Percentiles rank a stretch among this genome's conserved stretches.
Conservation (phyloP, 2,113 vertebrate genomes). For the Oryzias melastigma region DNA sequence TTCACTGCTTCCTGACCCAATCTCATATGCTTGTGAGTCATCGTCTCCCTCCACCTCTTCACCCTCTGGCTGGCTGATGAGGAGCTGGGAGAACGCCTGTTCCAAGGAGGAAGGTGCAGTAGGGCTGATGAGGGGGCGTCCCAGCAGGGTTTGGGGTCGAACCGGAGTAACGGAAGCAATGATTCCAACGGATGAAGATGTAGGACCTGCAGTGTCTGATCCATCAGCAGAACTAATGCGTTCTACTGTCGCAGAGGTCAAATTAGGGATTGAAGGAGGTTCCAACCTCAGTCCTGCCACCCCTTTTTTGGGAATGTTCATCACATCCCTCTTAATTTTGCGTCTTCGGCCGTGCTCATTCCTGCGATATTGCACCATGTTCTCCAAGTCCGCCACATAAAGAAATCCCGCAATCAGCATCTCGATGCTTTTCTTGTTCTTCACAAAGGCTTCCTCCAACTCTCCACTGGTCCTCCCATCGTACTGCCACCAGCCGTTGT, state of each 20-base stretch:
- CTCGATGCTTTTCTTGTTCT: slow-evolving; percentile 93
- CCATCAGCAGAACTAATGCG: slow-evolving; percentile 88
- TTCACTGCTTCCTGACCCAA: slow-evolving; percentile 84
- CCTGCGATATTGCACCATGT: slow-evolving; percentile 95
- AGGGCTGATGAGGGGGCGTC: slow-evolving; percentile 78
- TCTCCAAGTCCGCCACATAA: slow-evolving; percentile 94
- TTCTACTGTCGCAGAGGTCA: slow-evolving; percentile 69
- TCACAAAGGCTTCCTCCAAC: slow-evolving; percentile 91
- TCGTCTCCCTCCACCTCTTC: slow-evolving; percentile 82
- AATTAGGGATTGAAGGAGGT: slow-evolving; percentile 56
- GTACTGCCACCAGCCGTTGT: slow-evolving; percentile 99
- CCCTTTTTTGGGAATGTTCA: slow-evolving; percentile 96
- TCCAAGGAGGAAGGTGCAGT: slow-evolving; percentile 78
- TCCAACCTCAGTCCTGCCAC: slow-evolving; percentile 94
- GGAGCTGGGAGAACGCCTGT: slow-evolving; percentile 86
- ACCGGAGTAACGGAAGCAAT: slow-evolving; percentile 68
- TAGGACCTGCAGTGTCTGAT: slow-evolving; percentile 76
- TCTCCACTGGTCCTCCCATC: slow-evolving; percentile 93
- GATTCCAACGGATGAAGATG: slow-evolving; percentile 45
- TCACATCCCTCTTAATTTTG: slow-evolving; percentile 93
- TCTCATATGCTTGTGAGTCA: slow-evolving; percentile 76
- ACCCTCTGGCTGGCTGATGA: slow-evolving; percentile 78
- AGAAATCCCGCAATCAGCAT: slow-evolving; percentile 97
- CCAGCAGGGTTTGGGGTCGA: slow-evolving; percentile 82
- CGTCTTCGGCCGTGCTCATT: slow-evolving; percentile 89